Evolutionary conservation across 2,888 invertebrate species (phyloP), one percentile per base, ranked within the genome.

Genomic region (Plutella xylostella): DNA sequence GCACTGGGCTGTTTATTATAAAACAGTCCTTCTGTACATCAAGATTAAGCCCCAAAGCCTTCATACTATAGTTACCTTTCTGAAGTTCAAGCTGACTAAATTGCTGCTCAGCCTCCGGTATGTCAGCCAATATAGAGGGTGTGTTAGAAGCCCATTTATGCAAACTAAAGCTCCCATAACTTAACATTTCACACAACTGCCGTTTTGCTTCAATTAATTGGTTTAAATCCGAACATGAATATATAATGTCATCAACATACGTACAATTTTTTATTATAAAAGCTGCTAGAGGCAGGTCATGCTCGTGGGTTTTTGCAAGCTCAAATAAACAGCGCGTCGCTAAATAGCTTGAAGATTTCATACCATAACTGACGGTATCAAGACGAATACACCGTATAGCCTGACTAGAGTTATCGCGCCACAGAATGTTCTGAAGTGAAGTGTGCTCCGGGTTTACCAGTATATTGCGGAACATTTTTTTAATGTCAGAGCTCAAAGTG

Each of bases 381-480:
- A 40, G 17, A 7, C 15, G 40, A 5, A 25, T 25, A 14, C 22
- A 40, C 15, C 15, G 12, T 25, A 40, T 14, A 4, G 5, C 11
- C 3, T 40, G n/a, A 12, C 25, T 14, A n/a, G 40, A 25, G 11
- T 12, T 25, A 40, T 40, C 25, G 12, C 25, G 22, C 40, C 40
- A 40, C 7, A 40, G 40, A 3, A 40, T 40, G 17, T 17, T 17
- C 17, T 15, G 15, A 4, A 34, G 34, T 12, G 51, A 48, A n/a
- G 45, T 44, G 20, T 46, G 45, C 6, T 33, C 12, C 9, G 45
- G 43, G 9, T 44, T 20, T 14, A 54, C 9, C 6, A 1, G 1
- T 2, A 51, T 44, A 7, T 47, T 41, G 5, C 54, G 25, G 40
- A 54, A 55, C 53, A 56, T 56, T 22, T 41, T n/a, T 40, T 47